Evolutionary conservation across 2,888 invertebrate genomes (phyloP), one percentile per base, ranked within the genome.

Genomic region (Drosophila multiciliata): DNA sequence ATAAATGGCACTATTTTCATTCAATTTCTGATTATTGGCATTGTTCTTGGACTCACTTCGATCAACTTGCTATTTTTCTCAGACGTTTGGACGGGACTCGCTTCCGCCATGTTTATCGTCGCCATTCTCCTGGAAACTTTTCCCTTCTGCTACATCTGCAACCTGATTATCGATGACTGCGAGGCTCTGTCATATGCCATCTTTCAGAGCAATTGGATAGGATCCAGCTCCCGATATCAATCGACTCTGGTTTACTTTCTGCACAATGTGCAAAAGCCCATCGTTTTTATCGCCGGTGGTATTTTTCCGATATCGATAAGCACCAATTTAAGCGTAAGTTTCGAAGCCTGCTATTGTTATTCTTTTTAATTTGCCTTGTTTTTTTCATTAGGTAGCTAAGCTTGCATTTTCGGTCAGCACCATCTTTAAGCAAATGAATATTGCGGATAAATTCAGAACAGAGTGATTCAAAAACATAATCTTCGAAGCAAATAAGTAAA

Each of bases 141-240:
- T 26, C 90, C 91, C 15, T 85, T 87, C 42, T 90, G 91, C 64
- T 91, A 84, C 48, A 87, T 78, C 20, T 88, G 87, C 68, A 85
- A 90, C 52, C 77, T 79, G 26, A 75, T 91, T 33, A 77, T 85
- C 58, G 90, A 82, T 15, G 91, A 91, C 60, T 88, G 91, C 35
- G 82, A 78, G 2, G 36, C 0, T 15, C 36, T 36, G 6, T 15
- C 6, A 6, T 6, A 36, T 15, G 15, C 2, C 36, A 36, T 36
- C 1, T 36, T 36, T 15, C 90, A 91, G 0, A 15, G 36, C 36
- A 15, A 36, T 36, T 36, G 36, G 15, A 0, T 7, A 7, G 76
- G 72, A 35, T 80, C 87, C 45, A 73, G 64, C 6, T 12, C 26
- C 26, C 26, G 5, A 26, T 26, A 26, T 26, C 26, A 26, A 5